Evolutionary conservation across 2,888 invertebrate genomes (phyloP).

Genomic region (Gymnoscelis rufifasciata): DNA sequence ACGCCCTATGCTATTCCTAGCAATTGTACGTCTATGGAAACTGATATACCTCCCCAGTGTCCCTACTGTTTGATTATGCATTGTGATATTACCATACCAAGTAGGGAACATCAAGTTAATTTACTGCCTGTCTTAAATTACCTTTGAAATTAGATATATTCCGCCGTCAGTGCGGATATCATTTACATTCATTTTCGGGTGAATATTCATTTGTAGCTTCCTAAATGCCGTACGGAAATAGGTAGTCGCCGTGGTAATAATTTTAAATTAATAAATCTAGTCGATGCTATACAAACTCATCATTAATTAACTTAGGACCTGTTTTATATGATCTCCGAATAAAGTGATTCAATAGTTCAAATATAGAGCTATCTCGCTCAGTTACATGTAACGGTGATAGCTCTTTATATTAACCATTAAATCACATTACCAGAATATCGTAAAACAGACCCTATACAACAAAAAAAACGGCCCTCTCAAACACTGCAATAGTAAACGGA

Average conservation of each 20-base stretch:
- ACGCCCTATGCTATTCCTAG: neutral
- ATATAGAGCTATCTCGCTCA: no score
- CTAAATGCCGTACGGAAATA: neutral
- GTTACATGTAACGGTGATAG: no score
- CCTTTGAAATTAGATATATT: constrained; percentile 58
- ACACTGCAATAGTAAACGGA: no score
- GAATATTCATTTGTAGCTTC: constrained; percentile 46
- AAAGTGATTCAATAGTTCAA: no score
- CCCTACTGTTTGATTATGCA: constrained; percentile 17
- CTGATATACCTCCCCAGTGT: constrained; percentile 5
- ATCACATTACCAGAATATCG: no score
- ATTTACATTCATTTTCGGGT: constrained; percentile 55
- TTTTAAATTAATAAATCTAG: neutral
- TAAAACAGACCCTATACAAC: no score
- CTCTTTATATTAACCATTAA: no score
- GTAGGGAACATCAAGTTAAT: constrained; percentile 47
- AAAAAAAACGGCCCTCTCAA: no score
- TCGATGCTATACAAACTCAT: no score
- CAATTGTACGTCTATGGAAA: constrained; percentile 2
- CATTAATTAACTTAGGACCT: no score
- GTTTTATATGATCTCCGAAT: no score
- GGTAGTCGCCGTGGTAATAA: neutral
- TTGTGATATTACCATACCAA: constrained; percentile 45
- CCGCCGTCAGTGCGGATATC: constrained; percentile 50
- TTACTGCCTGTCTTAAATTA: constrained; percentile 51